Conservation (phyloP, 2,797 vertebrate genomes). For the Coluber constrictor region DNA sequence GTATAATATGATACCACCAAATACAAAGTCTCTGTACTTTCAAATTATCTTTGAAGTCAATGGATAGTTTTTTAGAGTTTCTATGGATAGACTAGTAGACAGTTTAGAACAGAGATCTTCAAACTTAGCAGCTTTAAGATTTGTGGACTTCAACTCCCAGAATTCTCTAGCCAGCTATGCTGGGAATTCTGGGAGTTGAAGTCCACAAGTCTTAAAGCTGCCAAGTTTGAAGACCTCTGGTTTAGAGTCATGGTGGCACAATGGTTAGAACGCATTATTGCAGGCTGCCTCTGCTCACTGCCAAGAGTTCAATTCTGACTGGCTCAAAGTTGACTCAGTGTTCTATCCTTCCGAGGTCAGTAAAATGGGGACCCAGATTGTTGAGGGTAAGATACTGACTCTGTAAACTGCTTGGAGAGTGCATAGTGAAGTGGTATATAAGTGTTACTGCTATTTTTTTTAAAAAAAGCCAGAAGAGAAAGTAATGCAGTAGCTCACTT, state of each 20-base stretch:
- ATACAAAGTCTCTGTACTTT: background rate
- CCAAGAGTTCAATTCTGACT: background rate
- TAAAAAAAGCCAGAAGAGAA: background rate
- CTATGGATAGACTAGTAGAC: background rate
- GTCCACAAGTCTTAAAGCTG: too few species aligned
- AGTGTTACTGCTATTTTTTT: background rate
- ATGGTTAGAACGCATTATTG: background rate
- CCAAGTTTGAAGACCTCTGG: too few species aligned
- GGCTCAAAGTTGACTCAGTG: background rate
- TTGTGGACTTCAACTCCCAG: too few species aligned
- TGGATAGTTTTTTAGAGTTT: background rate
- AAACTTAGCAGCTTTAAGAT: too few species aligned
- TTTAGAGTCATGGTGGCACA: background rate
- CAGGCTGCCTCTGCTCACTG: background rate
- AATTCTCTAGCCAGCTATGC: too few species aligned
- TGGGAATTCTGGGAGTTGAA: too few species aligned
- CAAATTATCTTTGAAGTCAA: background rate
- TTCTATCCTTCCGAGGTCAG: background rate
- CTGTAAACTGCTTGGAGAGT: background rate
- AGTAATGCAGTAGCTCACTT: background rate
- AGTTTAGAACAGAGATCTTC: too few species aligned
- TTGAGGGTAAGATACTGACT: background rate
- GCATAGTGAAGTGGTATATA: background rate
- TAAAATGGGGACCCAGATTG: background rate
- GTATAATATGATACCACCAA: background rate